phyloP scores from a whole-genome alignment of 1,140 invertebrate genomes.

The Portunus trituberculatus region DNA sequence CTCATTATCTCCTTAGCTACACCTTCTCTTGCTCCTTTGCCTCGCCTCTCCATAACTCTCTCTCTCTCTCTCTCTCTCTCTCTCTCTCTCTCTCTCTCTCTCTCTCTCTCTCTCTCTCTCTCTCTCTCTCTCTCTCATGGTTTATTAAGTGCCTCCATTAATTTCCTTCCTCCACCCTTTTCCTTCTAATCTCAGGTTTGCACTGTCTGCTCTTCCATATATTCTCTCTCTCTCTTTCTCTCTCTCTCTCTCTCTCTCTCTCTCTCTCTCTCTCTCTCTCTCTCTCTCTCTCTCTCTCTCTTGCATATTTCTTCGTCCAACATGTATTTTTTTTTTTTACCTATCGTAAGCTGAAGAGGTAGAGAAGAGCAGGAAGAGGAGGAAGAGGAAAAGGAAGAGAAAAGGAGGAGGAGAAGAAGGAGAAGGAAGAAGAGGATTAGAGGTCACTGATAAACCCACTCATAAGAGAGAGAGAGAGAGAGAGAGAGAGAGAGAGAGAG shows the following conservation, averaged over 20 bases:
- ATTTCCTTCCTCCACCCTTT: neutral
- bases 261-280: neutral
- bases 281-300: neutral
- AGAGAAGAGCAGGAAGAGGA: neutral
- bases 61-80: conserved; percentile 45
- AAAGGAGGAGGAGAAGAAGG: neutral
- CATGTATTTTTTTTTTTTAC: too few species aligned
- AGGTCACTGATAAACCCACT: neutral
- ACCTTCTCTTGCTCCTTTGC: neutral
- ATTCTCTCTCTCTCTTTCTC: neutral
- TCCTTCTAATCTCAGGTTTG: neutral
- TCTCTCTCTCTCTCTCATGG: conserved; percentile 21
- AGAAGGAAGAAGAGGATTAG: neutral
- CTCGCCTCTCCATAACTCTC: neutral
- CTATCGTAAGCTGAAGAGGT: neutral
- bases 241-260: neutral
- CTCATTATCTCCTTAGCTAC: neutral
- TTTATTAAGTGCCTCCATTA: neutral
- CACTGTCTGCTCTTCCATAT: neutral
- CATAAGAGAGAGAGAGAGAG: neutral
- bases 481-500: neutral
- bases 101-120: neutral
- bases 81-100: conserved; percentile 31
- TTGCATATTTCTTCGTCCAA: too few species aligned
- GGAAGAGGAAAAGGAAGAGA: neutral